Percentiles rank a stretch among this genome's conserved stretches.
Conservation (phyloP, 1,140 invertebrate genomes). For the Globodera ellingtonae region DNA sequence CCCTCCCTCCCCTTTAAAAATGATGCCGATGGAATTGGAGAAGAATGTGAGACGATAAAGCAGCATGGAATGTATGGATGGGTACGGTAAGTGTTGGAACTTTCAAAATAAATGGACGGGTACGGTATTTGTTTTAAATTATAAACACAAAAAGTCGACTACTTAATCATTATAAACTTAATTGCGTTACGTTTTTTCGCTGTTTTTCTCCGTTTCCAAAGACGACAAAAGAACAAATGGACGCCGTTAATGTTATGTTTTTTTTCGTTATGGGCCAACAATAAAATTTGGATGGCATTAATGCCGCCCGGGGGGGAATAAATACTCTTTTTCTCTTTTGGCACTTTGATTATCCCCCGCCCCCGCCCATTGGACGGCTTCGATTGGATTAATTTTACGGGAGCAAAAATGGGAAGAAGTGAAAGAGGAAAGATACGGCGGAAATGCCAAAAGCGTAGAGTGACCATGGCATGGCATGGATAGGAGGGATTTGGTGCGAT, state of each 20-base stretch:
- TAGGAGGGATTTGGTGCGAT: background rate
- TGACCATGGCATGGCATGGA: background rate
- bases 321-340: background rate
- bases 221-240: background rate
- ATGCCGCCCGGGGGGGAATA: background rate
- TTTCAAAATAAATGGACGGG: background rate
- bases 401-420: background rate
- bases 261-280: background rate
- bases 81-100: background rate
- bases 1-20: background rate
- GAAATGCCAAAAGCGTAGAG: constrained; percentile 4
- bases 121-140: no score
- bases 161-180: no score
- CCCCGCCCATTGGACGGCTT: background rate
- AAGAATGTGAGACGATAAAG: background rate
- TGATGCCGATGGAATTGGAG: background rate
- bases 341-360: background rate
- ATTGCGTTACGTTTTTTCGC: no score
- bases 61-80: background rate
- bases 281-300: background rate
- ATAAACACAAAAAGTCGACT: no score
- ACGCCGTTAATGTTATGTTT: background rate
- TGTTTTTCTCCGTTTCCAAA: no score
- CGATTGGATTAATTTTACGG: background rate
- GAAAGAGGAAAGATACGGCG: background rate